Evolutionary conservation across 2,888 invertebrate genomes (phyloP).

Genomic region (Amphipoea oculea): DNA sequence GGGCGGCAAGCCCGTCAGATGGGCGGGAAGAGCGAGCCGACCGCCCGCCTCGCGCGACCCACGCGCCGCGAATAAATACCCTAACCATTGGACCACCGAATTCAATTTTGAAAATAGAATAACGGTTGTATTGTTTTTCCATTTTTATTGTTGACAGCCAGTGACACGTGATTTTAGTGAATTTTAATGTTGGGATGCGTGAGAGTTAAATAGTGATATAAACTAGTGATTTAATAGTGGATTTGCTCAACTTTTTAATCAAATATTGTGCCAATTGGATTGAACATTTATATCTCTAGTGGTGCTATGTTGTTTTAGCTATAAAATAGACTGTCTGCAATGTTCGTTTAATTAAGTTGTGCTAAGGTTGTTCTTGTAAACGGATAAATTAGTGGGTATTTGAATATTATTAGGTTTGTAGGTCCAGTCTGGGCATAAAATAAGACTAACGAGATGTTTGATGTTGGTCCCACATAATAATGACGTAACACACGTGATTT

Average conservation of each 20-base stretch:
- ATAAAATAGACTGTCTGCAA: slow-evolving; percentile 19
- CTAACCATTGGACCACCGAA: slow-evolving; percentile 50
- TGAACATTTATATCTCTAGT: slow-evolving; percentile 19
- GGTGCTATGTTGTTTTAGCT: slow-evolving; percentile 32
- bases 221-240: slow-evolving; percentile 32
- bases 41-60: slow-evolving; percentile 77
- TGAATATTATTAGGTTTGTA: slow-evolving; percentile 46
- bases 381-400: slow-evolving; percentile 53
- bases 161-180: slow-evolving; percentile 49
- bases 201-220: slow-evolving; percentile 21
- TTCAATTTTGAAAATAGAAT: slow-evolving; percentile 62
- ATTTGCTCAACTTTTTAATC: slow-evolving; percentile 32
- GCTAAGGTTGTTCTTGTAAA: slow-evolving; percentile 40
- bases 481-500: slow-evolving; percentile 6
- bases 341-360: slow-evolving; percentile 37
- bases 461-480: neutral
- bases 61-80: slow-evolving; percentile 54
- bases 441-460: slow-evolving; percentile 17
- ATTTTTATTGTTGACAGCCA: slow-evolving; percentile 43
- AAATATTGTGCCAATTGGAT: slow-evolving; percentile 50
- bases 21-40: slow-evolving; percentile 78
- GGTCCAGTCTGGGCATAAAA: slow-evolving; percentile 10
- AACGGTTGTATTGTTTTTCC: slow-evolving; percentile 24
- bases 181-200: slow-evolving; percentile 32
- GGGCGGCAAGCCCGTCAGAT: slow-evolving; percentile 81